These are phyloP conservation scores for Atherinomorus stipes DNA, from an alignment of 2,113 vertebrate species.

Conservation along the genomic window DNA sequence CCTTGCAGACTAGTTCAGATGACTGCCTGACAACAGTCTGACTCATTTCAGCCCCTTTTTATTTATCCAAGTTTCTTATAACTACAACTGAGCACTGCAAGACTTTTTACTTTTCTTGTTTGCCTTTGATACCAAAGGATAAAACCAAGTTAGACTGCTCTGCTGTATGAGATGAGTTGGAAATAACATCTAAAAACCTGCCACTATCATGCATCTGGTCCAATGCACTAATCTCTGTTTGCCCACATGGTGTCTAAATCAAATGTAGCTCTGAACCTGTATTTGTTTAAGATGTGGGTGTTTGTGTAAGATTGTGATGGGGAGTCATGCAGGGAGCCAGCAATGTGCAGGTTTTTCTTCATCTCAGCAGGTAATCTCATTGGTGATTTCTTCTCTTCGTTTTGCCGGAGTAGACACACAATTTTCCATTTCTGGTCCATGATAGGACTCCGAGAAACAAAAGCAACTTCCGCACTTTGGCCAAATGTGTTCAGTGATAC, in stretches of 20 bases:
- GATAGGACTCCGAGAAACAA: slow-evolving; percentile 1
- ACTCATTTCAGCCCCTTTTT: too few species aligned
- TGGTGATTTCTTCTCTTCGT: neutral
- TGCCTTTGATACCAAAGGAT: neutral
- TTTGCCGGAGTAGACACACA: neutral
- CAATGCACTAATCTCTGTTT: slow-evolving; percentile 48
- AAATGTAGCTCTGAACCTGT: slow-evolving; percentile 10
- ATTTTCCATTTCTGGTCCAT: neutral
- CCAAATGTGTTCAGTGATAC: slow-evolving; percentile 4
- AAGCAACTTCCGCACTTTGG: slow-evolving; percentile 4
- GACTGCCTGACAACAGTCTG: too few species aligned
- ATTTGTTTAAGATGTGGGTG: slow-evolving; percentile 33
- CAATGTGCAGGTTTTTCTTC: slow-evolving; percentile 6
- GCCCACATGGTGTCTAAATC: slow-evolving; percentile 29
- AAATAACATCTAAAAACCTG: slow-evolving; percentile 25
- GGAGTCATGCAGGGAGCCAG: neutral
- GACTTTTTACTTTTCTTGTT: neutral
- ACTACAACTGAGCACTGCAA: neutral
- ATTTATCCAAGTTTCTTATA: too few species aligned
- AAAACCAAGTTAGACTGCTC: neutral
- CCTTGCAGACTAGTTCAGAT: too few species aligned
- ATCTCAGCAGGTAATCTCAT: neutral
- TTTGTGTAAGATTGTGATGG: slow-evolving; percentile 17
- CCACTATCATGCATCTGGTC: slow-evolving; percentile 1
- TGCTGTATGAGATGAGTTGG: neutral